phyloP scores from a whole-genome alignment of 2,113 vertebrate genomes.

The Neolamprologus modestus region DNA sequence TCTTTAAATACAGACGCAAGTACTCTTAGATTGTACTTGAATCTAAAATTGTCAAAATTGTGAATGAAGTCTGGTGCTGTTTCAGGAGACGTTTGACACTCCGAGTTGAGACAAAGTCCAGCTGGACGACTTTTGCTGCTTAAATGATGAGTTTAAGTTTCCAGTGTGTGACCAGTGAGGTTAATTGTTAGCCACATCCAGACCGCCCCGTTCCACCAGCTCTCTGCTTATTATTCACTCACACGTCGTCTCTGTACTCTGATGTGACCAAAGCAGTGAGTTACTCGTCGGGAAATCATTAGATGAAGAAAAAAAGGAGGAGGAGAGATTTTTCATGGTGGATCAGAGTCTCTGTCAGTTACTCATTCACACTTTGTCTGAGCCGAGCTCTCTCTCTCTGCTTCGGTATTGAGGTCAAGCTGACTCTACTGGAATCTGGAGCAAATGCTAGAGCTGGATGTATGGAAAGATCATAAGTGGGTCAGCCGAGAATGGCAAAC shows the following conservation, averaged over 20 bases:
- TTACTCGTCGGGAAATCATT: neutral
- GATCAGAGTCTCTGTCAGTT: neutral
- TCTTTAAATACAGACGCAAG: neutral
- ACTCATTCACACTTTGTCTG: neutral
- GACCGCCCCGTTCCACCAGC: fast-evolving
- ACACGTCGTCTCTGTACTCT: neutral
- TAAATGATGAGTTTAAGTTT: neutral
- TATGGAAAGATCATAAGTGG: slow-evolving; percentile 5
- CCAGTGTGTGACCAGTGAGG: neutral
- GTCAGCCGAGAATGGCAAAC: neutral
- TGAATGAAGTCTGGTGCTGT: neutral
- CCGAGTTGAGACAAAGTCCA: neutral
- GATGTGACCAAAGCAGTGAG: neutral
- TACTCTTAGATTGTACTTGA: neutral
- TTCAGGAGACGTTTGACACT: neutral
- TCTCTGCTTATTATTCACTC: neutral
- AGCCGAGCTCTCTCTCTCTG: neutral
- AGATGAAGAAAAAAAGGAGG: neutral
- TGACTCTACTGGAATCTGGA: slow-evolving; percentile 13
- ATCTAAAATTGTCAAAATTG: neutral
- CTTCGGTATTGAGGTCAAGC: slow-evolving; percentile 9
- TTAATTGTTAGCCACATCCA: neutral
- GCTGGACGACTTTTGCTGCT: neutral
- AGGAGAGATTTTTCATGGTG: neutral
- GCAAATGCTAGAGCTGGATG: neutral